Evolutionary conservation across 2,113 vertebrate genomes (phyloP).

Genomic region (Lophotis ruficrista): DNA sequence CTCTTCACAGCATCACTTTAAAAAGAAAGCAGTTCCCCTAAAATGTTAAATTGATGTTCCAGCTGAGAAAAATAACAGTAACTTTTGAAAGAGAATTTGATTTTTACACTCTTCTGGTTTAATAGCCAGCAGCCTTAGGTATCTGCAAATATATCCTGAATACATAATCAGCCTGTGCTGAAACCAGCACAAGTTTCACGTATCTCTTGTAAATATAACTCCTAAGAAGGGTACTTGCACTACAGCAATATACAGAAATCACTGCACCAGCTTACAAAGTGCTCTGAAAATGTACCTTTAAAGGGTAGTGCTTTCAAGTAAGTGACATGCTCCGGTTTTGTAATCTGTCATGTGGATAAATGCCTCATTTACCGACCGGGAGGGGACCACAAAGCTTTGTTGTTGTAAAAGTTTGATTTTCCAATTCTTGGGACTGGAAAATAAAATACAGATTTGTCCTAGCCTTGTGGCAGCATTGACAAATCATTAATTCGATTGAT

Average conservation of each 20-base stretch:
- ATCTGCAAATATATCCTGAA: slow-evolving; percentile 23
- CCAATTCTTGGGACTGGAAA: slow-evolving; percentile 46
- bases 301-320: neutral
- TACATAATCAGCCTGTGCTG: neutral
- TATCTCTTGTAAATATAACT: neutral
- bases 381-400: slow-evolving; percentile 24
- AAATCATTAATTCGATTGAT: slow-evolving; percentile 71
- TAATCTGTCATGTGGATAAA: neutral
- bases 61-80: slow-evolving; percentile 60
- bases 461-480: slow-evolving; percentile 58
- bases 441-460: slow-evolving; percentile 60
- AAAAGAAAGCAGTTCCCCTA: slow-evolving; percentile 16
- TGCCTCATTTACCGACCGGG: slow-evolving; percentile 2
- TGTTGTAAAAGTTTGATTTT: slow-evolving; percentile 57
- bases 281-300: neutral
- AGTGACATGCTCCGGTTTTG: neutral
- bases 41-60: slow-evolving; percentile 56
- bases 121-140: neutral
- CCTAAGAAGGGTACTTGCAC: neutral
- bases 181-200: neutral
- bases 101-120: slow-evolving; percentile 42
- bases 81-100: slow-evolving; percentile 12
- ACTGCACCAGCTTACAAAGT: neutral
- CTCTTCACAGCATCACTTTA: slow-evolving; percentile 16
- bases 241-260: neutral